Percentiles rank a stretch among this genome's conserved stretches.
Evolutionary conservation across 2,113 vertebrate species (phyloP).

Genomic region (Pterophyllum scalare): DNA sequence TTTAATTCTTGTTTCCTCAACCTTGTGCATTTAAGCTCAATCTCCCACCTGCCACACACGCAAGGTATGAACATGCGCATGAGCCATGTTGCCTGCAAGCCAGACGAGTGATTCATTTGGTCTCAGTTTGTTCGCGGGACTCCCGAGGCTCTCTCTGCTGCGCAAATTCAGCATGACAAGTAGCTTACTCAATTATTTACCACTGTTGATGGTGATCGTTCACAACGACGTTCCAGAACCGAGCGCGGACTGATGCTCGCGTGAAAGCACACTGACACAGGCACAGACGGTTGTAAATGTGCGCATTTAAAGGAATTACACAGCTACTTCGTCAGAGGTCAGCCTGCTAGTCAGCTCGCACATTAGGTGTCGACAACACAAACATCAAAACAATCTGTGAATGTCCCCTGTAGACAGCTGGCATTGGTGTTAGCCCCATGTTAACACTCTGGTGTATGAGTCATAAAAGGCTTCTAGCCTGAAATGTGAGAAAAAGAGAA

Average conservation of each 20-base stretch:
- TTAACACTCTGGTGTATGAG: slow-evolving; percentile 21
- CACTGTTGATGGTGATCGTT: slow-evolving; percentile 59
- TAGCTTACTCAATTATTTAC: slow-evolving; percentile 71
- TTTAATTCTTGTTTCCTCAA: slow-evolving; percentile 27
- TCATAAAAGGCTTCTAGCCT: slow-evolving; percentile 20
- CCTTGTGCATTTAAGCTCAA: slow-evolving; percentile 12
- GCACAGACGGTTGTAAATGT: not conserved
- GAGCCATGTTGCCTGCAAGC: slow-evolving; percentile 42
- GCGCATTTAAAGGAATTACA: not conserved
- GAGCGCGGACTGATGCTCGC: not conserved
- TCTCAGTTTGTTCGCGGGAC: slow-evolving; percentile 38
- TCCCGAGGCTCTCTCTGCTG: slow-evolving; percentile 49
- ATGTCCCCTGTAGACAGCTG: not conserved
- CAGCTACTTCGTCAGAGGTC: not conserved
- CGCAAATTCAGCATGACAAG: slow-evolving; percentile 66
- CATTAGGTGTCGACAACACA: slow-evolving; percentile 4
- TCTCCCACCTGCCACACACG: slow-evolving; percentile 38
- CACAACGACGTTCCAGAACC: slow-evolving; percentile 34
- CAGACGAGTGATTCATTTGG: slow-evolving; percentile 58
- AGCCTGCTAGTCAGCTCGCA: not conserved
- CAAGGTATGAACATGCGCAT: slow-evolving; percentile 29
- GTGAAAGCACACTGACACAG: not conserved
- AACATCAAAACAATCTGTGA: not conserved
- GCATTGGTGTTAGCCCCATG: not conserved
- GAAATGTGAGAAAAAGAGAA: not conserved